phyloP scores from a whole-genome alignment of 2,113 vertebrate genomes.

The Melanostigma gelatinosum region DNA sequence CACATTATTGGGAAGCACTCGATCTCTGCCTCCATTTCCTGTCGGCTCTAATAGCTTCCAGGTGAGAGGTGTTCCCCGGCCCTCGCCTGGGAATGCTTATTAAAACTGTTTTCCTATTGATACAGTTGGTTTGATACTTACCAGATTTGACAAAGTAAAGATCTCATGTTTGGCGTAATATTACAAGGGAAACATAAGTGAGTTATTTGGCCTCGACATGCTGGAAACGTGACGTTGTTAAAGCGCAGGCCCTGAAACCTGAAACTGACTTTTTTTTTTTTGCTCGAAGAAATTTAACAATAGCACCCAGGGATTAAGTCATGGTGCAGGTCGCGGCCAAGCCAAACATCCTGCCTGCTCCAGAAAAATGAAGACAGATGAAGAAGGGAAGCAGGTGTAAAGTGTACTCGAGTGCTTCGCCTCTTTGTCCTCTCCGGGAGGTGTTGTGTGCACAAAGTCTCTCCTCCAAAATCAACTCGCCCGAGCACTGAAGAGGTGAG shows the following conservation, averaged over 20 bases:
- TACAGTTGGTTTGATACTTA: slow-evolving; percentile 82
- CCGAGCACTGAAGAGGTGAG: slow-evolving; percentile 2
- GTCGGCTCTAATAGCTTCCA: slow-evolving; percentile 80
- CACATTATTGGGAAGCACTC: slow-evolving; percentile 78
- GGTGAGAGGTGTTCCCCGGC: slow-evolving; percentile 77
- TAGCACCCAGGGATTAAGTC: slow-evolving; percentile 85
- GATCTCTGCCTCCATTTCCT: slow-evolving; percentile 80
- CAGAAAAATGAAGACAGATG: slow-evolving; percentile 79
- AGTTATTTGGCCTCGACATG: slow-evolving; percentile 76
- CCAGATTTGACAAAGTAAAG: slow-evolving; percentile 83
- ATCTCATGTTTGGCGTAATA: slow-evolving; percentile 84
- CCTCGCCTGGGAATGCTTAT: slow-evolving; percentile 78
- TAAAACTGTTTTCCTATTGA: slow-evolving; percentile 83
- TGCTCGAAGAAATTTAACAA: slow-evolving; percentile 73
- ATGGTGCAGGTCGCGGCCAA: slow-evolving; percentile 78
- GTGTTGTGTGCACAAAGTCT: slow-evolving; percentile 33
- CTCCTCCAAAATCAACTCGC: slow-evolving; percentile 20
- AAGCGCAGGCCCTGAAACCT: slow-evolving; percentile 77
- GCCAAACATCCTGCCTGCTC: slow-evolving; percentile 83
- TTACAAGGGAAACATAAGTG: slow-evolving; percentile 82
- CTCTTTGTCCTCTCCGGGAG: slow-evolving; percentile 55
- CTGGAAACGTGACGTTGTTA: slow-evolving; percentile 79
- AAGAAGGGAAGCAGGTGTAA: slow-evolving; percentile 82
- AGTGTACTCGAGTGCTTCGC: slow-evolving; percentile 53
- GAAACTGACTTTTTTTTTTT: slow-evolving; percentile 57